Evolutionary conservation across 1,140 invertebrate species (phyloP), one percentile per base, ranked within the genome.

Genomic region (Ruditapes philippinarum): DNA sequence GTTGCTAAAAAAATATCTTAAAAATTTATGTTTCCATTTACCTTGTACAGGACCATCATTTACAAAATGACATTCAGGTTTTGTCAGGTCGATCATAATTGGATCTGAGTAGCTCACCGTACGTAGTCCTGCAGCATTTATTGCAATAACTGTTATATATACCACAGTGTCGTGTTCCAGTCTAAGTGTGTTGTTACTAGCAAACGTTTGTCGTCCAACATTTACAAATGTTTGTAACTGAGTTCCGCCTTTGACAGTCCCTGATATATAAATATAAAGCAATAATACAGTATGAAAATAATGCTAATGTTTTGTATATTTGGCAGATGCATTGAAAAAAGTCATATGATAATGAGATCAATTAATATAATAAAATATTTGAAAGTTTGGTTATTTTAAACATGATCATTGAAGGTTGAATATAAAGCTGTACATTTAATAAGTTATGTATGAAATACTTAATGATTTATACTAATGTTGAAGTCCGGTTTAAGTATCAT

Each of bases 111-210:
- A 90, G n/a, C 88, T 70, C 9, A 93, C 80, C 40, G 86, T 88
- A 31, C 74, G 82, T 31, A 94, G 79, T n/a, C 92, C 92, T 28
- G 92, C 92, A 22, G 88, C 87, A 81, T 93, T 94, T 5, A 89
- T 81, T 33, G 93, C 92, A 28, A 94, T 36, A 38, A 93, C 92
- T 14, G 92, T 93, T 33, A 93, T 81, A 65, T 91, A 90, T 17
- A 94, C 65, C 22, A 31, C 62, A 31, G 88, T 88, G 28, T 88
- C 90, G 31, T 93, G 91, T 0, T 81, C 83, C 9, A 94, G 89
- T 7, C 28, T 84, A 2, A 94, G 81, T n/a, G 80, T 88, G 19
- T 73, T 81, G 25, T 88, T 87, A 36, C 45, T 85, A 25, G 89
- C 93, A 89, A 91, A 91, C 22, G 86, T 91, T 42, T 80, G 79